Evolutionary conservation across 2,888 invertebrate genomes (phyloP).

Genomic region (Crematogaster levior): DNA sequence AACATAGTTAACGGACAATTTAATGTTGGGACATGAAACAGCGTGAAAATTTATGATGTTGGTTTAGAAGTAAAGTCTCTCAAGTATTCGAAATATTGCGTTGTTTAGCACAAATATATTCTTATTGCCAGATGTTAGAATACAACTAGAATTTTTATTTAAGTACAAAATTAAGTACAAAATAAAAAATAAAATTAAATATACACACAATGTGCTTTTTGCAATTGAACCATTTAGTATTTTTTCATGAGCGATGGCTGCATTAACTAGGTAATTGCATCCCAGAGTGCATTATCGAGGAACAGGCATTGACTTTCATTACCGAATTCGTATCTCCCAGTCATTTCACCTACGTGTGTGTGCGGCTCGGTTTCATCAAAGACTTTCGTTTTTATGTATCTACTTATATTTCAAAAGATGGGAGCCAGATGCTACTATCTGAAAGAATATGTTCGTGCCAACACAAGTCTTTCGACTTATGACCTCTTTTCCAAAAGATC

Average conservation of each 20-base stretch:
- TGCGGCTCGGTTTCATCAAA: slow-evolving; percentile 31
- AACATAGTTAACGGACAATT: neutral
- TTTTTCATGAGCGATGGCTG: neutral
- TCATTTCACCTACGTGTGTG: neutral
- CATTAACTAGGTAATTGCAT: neutral
- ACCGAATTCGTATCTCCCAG: slow-evolving; percentile 44
- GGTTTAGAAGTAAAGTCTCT: neutral
- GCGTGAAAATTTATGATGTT: neutral
- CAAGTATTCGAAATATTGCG: neutral
- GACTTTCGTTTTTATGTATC: slow-evolving; percentile 54
- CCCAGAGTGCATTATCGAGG: too few species aligned
- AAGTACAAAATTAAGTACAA: neutral
- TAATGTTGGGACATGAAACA: neutral
- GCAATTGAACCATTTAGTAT: neutral
- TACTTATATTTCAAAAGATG: neutral
- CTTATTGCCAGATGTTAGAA: neutral
- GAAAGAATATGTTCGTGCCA: neutral
- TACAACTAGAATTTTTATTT: neutral
- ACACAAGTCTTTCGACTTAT: slow-evolving; percentile 10
- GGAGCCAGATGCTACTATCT: slow-evolving; percentile 2
- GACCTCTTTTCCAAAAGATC: slow-evolving; percentile 5
- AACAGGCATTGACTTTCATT: slow-evolving; percentile 49
- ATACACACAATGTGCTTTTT: neutral
- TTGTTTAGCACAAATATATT: neutral
- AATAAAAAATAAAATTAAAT: neutral